Evolutionary conservation across 1,140 invertebrate species (phyloP).

Genomic region (Steinernema khuongi): DNA sequence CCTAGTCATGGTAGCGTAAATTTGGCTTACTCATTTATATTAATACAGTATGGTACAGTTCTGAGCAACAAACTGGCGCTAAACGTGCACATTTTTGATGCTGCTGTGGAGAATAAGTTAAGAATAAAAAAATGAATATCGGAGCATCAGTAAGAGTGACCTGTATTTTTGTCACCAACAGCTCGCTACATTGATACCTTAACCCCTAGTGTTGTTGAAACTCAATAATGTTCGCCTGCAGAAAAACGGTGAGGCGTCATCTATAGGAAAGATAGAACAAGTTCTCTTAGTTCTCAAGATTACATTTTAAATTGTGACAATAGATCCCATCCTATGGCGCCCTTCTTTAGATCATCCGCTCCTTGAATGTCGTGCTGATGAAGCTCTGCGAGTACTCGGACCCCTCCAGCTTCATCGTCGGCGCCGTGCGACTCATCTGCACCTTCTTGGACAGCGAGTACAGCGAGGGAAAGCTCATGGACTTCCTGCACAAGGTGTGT

Average conservation of each 20-base stretch:
- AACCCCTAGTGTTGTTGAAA: too few relatives aligned
- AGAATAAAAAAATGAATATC: too few relatives aligned
- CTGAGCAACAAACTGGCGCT: too few relatives aligned
- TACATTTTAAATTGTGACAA: neutral
- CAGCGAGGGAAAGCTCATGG: neutral
- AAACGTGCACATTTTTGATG: too few relatives aligned
- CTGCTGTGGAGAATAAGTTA: too few relatives aligned
- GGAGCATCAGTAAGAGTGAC: too few relatives aligned
- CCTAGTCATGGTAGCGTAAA: too few relatives aligned
- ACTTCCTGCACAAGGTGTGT: conserved; percentile 20
- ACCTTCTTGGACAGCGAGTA: neutral
- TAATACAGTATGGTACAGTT: too few relatives aligned
- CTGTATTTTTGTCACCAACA: too few relatives aligned
- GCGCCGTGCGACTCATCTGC: neutral
- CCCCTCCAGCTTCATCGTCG: neutral
- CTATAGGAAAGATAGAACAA: conserved; percentile 10
- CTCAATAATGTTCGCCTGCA: neutral
- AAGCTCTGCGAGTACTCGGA: neutral
- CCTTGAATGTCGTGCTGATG: neutral
- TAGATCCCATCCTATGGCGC: neutral
- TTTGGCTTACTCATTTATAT: too few relatives aligned
- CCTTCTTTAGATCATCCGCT: neutral
- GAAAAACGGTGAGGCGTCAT: neutral
- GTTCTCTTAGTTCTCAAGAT: neutral
- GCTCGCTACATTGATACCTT: too few relatives aligned